Conservation (phyloP, 2,113 vertebrate genomes). For the Dolichallabes microphthalmus region DNA sequence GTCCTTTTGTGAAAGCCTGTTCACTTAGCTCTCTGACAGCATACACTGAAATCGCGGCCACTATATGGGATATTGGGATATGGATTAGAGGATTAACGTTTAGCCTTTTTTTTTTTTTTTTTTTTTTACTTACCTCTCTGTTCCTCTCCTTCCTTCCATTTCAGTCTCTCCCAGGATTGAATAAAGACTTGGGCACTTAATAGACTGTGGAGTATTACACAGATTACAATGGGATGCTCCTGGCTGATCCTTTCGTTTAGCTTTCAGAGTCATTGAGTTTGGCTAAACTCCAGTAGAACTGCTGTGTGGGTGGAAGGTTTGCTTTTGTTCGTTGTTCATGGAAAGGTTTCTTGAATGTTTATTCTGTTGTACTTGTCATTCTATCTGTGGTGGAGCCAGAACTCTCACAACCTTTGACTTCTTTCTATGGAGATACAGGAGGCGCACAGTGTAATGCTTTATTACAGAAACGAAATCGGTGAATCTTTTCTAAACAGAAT, state of each 20-base stretch:
- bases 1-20: background rate
- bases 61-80: background rate
- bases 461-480: background rate
- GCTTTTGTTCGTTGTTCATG: background rate
- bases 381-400: background rate
- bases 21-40: slow-evolving; percentile 9
- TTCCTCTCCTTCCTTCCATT: background rate
- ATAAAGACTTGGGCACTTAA: slow-evolving; percentile 44
- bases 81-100: slow-evolving; percentile 35
- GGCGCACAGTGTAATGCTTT: background rate
- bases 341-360: background rate
- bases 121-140: background rate
- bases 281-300: background rate
- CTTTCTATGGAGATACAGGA: background rate
- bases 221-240: slow-evolving; percentile 45
- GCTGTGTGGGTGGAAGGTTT: background rate
- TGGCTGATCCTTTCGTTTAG: slow-evolving; percentile 36
- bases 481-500: background rate
- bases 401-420: too few species aligned
- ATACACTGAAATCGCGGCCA: background rate
- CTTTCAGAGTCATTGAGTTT: slow-evolving; percentile 35
- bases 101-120: background rate
- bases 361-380: background rate
- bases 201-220: slow-evolving; percentile 44
- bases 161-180: background rate